phyloP scores from a whole-genome alignment of 2,113 vertebrate species.

The Centropus bengalensis region DNA sequence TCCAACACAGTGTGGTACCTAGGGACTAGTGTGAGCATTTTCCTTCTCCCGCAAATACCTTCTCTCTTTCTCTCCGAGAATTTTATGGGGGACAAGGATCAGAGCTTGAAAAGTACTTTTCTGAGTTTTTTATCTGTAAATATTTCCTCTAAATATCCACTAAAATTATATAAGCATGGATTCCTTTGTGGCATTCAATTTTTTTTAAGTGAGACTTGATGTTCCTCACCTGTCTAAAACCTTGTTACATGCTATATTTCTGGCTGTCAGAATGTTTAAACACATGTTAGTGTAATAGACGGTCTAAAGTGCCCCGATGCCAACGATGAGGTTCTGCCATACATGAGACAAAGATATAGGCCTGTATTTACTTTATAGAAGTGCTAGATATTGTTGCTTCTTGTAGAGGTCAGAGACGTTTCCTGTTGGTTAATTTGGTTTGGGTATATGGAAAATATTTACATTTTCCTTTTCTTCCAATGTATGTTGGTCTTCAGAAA shows the following conservation, averaged over 20 bases:
- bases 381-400: neutral
- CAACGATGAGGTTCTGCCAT: neutral
- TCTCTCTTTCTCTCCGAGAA: conserved; percentile 58
- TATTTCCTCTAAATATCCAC: conserved; percentile 41
- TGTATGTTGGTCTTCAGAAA: neutral
- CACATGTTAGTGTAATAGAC: neutral
- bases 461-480: neutral
- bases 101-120: conserved; percentile 43
- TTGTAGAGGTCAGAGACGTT: neutral
- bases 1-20: conserved; percentile 35
- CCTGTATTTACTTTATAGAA: neutral
- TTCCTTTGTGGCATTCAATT: conserved; percentile 63
- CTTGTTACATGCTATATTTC: conserved; percentile 35
- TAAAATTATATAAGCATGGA: neutral
- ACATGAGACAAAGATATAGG: neutral
- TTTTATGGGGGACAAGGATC: conserved; percentile 16
- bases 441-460: neutral
- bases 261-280: conserved; percentile 52
- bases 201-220: conserved; percentile 59
- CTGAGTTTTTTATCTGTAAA: conserved; percentile 65
- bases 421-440: neutral
- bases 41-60: conserved; percentile 5
- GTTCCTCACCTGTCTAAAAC: conserved; percentile 40
- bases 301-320: neutral
- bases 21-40: conserved; percentile 53